Evolutionary conservation across 2,113 vertebrate genomes (phyloP).

Genomic region (Panthera leo): DNA sequence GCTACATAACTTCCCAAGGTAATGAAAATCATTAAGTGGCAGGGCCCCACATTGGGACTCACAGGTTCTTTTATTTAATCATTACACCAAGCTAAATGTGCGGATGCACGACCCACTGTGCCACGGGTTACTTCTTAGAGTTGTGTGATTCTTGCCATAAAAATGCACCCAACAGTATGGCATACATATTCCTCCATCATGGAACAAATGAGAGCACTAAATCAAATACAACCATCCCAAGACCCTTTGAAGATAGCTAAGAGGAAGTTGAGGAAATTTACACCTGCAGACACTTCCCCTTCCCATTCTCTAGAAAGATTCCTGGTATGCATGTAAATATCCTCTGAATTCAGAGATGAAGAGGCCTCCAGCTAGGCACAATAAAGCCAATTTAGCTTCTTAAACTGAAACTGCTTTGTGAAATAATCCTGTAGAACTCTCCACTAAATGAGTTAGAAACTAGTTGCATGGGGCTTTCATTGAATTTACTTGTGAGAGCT

Average conservation of each 20-base stretch:
- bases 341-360: conserved; percentile 1
- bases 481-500: conserved; percentile 72
- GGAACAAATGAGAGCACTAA: not conserved
- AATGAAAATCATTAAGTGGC: not conserved
- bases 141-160: not conserved
- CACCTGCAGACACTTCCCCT: not conserved
- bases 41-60: not conserved
- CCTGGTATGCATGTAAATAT: conserved; percentile 35
- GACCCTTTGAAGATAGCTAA: not conserved
- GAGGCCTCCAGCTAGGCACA: conserved; percentile 68
- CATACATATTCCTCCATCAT: not conserved
- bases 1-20: not conserved
- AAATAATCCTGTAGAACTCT: conserved; percentile 73
- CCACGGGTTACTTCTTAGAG: not conserved
- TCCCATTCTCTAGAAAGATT: conserved; percentile 55
- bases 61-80: not conserved
- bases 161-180: not conserved
- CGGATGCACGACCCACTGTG: not conserved
- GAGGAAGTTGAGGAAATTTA: not conserved
- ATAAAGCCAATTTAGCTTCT: conserved; percentile 65
- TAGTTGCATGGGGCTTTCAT: conserved; percentile 62
- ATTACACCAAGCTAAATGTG: not conserved
- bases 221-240: not conserved
- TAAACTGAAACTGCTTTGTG: conserved; percentile 59
- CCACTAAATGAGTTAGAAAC: conserved; percentile 75